Percentiles rank a stretch among this genome's conserved stretches.
Conservation (phyloP, 2,113 vertebrate species). For the Pangasianodon hypophthalmus region DNA sequence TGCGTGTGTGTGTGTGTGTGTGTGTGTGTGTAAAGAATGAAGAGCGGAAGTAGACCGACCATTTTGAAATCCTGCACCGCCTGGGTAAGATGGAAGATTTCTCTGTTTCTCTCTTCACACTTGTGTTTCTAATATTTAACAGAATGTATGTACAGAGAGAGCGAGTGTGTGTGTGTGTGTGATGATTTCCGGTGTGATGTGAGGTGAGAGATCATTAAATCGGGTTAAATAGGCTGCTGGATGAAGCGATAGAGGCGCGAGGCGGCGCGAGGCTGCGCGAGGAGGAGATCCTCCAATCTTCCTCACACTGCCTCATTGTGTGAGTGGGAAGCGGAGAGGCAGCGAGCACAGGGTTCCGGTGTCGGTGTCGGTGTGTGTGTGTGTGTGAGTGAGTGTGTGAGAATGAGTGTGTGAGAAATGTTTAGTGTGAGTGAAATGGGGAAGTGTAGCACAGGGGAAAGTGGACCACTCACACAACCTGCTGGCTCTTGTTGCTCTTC, state of each 20-base stretch:
- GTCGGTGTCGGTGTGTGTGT: not conserved
- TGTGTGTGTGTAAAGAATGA: conserved; percentile 17
- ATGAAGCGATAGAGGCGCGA: not conserved
- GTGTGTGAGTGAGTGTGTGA: not conserved
- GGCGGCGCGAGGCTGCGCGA: not conserved
- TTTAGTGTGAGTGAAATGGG: not conserved
- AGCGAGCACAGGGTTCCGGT: not conserved
- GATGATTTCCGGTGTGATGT: not conserved
- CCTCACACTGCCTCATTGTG: not conserved
- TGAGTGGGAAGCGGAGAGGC: not conserved
- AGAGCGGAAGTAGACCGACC: conserved; percentile 79
- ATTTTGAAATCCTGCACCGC: conserved; percentile 79
- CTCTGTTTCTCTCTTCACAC: conserved; percentile 15
- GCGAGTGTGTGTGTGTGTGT: not conserved
- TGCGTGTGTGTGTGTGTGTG: not conserved
- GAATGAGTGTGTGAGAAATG: not conserved
- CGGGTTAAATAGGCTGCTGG: not conserved
- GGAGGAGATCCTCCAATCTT: conserved; percentile 20
- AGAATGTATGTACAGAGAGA: not conserved
- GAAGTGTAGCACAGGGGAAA: not conserved
- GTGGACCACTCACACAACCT: not conserved
- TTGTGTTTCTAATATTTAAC: not conserved
- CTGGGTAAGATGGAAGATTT: conserved; percentile 80
- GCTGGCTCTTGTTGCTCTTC: conserved; percentile 11
- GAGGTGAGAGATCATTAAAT: not conserved